Evolutionary conservation across 2,888 invertebrate species (phyloP).

Genomic region (Folsomia manolachei): DNA sequence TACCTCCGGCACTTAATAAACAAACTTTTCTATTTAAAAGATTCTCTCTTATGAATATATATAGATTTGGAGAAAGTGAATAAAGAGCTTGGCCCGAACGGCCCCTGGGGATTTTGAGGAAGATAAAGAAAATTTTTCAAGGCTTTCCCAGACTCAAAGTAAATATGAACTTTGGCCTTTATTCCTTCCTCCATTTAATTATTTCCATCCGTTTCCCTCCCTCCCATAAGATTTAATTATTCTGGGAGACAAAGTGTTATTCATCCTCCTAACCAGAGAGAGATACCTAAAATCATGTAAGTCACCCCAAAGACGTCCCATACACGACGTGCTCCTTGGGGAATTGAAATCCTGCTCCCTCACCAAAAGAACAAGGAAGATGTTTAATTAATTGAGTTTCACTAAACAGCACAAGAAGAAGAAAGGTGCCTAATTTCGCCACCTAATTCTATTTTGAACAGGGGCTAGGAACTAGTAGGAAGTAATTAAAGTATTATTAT

Average conservation of each 20-base stretch:
- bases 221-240: background rate
- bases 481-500: conserved; percentile 1
- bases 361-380: background rate
- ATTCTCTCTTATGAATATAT: background rate
- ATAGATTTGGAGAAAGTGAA: background rate
- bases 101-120: too few species aligned
- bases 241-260: background rate
- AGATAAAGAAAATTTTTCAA: too few species aligned
- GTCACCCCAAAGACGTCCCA: background rate
- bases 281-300: background rate
- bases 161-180: background rate
- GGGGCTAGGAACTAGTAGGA: background rate
- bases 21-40: too few species aligned
- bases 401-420: background rate
- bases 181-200: background rate
- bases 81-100: too few species aligned
- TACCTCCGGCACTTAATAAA: too few species aligned
- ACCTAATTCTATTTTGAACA: background rate
- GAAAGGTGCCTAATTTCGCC: background rate
- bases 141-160: background rate
- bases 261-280: too few species aligned
- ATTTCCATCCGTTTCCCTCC: background rate
- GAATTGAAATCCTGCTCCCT: background rate
- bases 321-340: background rate
- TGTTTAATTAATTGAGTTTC: conserved; percentile 12